Evolutionary conservation across 2,888 invertebrate genomes (phyloP), one percentile per base, ranked within the genome.

Genomic region (Cosmopolites sordidus): DNA sequence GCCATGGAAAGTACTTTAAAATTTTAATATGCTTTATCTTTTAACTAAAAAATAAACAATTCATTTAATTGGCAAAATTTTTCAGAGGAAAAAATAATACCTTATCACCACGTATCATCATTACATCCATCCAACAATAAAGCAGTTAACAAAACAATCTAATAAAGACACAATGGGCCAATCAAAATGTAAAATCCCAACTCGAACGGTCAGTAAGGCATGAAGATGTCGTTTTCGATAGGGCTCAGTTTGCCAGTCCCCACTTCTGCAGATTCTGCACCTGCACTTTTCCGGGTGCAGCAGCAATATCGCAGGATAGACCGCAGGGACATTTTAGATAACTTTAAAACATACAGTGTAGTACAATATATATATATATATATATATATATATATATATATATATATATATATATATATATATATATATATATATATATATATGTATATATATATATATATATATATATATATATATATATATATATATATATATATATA

Each of bases 201-300:
- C n/a, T 65, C 58, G 54, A 61, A 60, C 54, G 63, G 64, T 62
- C 66, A 67, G 56, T 59, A 64, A 63, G 63, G 63, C 68, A 64
- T 67, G 54, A 68, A 68, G 66, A 67, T 68, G 65, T 67, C 66
- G 60, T 62, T 64, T 56, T 54, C 58, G 60, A 60, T 61, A 62
- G 33, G 44, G 33, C 44, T 39, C 37, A 33, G 30, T 12, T 16
- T 12, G 41, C 51, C 33, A 51, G 45, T 39, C 27, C 40, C 16
- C 4, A 16, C 40, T 16, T 16, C 16, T 40, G 40, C 40, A 11
- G 40, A 40, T 16, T 12, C 48, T 52, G 52, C 52, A 68, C 67
- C 67, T 68, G 68, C 66, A 62, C 53, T 58, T 63, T 64, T 60
- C 60, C 60, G 62, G 62, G 60, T 62, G 43, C 45, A 22, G 37